Conservation (phyloP, 1,140 invertebrate species). For the Drosophila quadrilineata region DNA sequence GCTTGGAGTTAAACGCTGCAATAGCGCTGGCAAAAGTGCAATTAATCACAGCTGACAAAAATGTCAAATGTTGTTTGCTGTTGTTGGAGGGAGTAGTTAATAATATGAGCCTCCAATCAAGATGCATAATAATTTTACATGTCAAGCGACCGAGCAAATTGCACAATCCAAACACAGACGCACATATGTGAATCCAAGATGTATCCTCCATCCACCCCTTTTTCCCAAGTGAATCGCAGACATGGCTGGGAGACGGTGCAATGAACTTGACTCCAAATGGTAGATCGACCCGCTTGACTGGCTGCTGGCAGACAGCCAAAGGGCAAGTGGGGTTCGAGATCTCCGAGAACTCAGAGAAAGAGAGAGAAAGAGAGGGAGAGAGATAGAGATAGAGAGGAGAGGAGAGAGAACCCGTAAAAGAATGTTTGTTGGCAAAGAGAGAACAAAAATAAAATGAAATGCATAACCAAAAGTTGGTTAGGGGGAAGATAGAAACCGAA, state of each 20-base stretch:
- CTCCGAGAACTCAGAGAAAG: neutral
- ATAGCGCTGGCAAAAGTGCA: slow-evolving; percentile 39
- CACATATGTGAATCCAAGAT: slow-evolving; percentile 51
- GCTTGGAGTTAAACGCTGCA: slow-evolving; percentile 43
- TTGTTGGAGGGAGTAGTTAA: neutral
- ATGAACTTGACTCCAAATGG: slow-evolving; percentile 55
- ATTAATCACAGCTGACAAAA: slow-evolving; percentile 65
- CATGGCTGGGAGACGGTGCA: slow-evolving; percentile 44
- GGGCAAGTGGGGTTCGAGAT: slow-evolving; percentile 22
- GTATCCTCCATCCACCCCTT: too few species aligned
- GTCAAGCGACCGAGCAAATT: slow-evolving; percentile 40
- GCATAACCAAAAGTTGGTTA: slow-evolving; percentile 46
- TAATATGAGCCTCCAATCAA: slow-evolving; percentile 48
- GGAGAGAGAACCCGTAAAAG: neutral
- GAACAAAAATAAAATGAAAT: neutral
- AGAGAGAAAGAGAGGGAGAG: too few species aligned
- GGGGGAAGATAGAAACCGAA: neutral
- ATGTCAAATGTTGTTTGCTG: neutral
- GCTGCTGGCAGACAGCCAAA: slow-evolving; percentile 35
- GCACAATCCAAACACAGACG: too few species aligned
- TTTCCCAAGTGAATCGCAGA: slow-evolving; percentile 34
- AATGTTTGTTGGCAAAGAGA: slow-evolving; percentile 16
- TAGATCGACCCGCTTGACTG: slow-evolving; percentile 65
- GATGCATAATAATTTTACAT: slow-evolving; percentile 68
- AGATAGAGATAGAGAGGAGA: too few species aligned